A percentile compares a stretch with the other conserved stretches of the same genome.
These are phyloP conservation scores for Mizuhopecten yessoensis DNA, from an alignment of 1,140 invertebrate genomes.

Conservation along the genomic window DNA sequence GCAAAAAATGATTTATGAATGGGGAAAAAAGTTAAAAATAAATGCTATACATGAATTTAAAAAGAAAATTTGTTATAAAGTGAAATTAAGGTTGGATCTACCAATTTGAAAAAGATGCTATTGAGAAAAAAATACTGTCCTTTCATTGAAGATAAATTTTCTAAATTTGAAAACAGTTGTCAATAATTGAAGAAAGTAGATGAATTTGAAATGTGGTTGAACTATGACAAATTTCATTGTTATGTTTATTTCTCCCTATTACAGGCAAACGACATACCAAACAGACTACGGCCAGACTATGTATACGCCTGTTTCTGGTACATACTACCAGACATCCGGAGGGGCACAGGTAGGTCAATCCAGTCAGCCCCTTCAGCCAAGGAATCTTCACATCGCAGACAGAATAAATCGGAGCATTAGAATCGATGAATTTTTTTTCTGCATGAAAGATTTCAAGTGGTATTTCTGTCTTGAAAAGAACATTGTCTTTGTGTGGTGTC, in stretches of 20 bases:
- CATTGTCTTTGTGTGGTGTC: not conserved
- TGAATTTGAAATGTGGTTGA: not conserved
- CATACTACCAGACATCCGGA: slow-evolving; percentile 84
- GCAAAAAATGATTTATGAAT: too few species aligned
- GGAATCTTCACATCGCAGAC: not conserved
- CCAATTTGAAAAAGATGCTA: not conserved
- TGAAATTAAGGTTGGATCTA: not conserved
- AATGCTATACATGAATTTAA: not conserved
- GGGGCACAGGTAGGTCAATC: slow-evolving; percentile 73
- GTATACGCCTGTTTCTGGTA: slow-evolving; percentile 87
- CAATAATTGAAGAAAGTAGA: too few species aligned
- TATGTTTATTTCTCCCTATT: slow-evolving; percentile 63
- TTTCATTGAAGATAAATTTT: too few species aligned
- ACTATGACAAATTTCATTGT: not conserved
- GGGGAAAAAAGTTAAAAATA: too few species aligned
- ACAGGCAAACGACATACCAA: slow-evolving; percentile 87
- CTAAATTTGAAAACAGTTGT: too few species aligned
- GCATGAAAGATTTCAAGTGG: not conserved
- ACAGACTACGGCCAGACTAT: slow-evolving; percentile 92
- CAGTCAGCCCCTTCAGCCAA: not conserved
- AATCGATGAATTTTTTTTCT: slow-evolving; percentile 5
- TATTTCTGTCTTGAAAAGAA: not conserved
- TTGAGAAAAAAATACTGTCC: not conserved
- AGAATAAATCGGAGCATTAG: too few species aligned
- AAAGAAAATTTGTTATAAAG: not conserved